These are phyloP conservation scores for Tragulus kanchil DNA, from an alignment of 2,113 vertebrate species.

Conservation along the genomic window DNA sequence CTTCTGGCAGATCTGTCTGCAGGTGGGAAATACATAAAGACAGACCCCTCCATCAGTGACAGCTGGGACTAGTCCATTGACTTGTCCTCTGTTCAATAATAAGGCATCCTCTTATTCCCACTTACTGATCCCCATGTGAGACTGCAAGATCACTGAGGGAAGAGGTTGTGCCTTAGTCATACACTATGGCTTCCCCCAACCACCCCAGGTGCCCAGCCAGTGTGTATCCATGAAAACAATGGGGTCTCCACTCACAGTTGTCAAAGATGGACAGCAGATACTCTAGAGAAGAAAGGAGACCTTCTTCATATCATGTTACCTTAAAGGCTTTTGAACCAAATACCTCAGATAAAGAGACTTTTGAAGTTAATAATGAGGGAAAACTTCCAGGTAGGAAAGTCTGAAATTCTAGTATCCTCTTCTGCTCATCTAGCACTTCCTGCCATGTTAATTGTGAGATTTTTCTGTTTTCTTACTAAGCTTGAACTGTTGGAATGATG, in stretches of 20 bases:
- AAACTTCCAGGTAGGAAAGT: background rate
- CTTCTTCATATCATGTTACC: background rate
- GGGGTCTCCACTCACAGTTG: background rate
- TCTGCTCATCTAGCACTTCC: background rate
- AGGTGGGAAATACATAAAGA: background rate
- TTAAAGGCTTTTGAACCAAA: background rate
- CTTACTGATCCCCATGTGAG: background rate
- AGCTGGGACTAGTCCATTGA: background rate
- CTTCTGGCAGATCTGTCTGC: background rate
- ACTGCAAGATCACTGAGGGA: background rate
- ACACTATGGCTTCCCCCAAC: rapidly evolving
- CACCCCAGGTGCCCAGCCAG: background rate
- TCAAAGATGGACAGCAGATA: background rate
- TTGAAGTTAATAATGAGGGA: background rate
- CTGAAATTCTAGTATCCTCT: background rate
- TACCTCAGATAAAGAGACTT: background rate
- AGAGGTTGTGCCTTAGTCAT: background rate
- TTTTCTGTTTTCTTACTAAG: background rate
- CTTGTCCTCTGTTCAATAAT: background rate
- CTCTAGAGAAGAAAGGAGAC: background rate
- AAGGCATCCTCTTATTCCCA: background rate
- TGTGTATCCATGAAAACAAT: too few species aligned
- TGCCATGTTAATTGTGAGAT: background rate
- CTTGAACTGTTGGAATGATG: background rate
- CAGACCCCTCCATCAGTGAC: background rate